Evolutionary conservation across 2,797 vertebrate genomes (phyloP).

Genomic region (Pangasius sanitwongsei): DNA sequence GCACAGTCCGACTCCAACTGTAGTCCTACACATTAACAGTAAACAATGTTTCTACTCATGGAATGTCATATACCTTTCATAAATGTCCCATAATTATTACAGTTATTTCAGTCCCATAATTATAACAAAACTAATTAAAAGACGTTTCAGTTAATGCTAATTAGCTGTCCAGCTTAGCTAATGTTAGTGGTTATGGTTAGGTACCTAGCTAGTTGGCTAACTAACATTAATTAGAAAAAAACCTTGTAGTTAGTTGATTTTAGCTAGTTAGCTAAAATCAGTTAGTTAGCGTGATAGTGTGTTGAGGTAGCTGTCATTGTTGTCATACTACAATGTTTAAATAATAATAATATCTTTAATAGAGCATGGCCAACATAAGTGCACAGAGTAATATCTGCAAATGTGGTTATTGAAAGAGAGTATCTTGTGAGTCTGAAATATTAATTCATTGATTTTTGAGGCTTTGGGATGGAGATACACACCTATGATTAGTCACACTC

Average conservation of each 20-base stretch:
- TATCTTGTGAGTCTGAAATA: background rate
- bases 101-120: background rate
- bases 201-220: background rate
- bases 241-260: background rate
- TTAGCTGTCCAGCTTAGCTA: background rate
- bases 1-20: background rate
- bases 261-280: background rate
- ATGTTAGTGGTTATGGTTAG: background rate
- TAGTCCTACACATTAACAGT: background rate
- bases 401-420: background rate
- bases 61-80: background rate
- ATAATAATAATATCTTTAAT: background rate
- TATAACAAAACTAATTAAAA: background rate
- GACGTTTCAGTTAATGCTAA: background rate
- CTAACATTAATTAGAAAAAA: background rate
- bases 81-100: background rate
- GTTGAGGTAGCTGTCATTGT: background rate
- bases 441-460: background rate
- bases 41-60: background rate
- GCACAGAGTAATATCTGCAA: background rate
- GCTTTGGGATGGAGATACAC: background rate
- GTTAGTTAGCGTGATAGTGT: background rate
- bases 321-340: background rate
- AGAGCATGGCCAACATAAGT: background rate
- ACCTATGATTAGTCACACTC: background rate